Conservation (phyloP, 2,797 vertebrate genomes). For the Hybognathus amarus region DNA sequence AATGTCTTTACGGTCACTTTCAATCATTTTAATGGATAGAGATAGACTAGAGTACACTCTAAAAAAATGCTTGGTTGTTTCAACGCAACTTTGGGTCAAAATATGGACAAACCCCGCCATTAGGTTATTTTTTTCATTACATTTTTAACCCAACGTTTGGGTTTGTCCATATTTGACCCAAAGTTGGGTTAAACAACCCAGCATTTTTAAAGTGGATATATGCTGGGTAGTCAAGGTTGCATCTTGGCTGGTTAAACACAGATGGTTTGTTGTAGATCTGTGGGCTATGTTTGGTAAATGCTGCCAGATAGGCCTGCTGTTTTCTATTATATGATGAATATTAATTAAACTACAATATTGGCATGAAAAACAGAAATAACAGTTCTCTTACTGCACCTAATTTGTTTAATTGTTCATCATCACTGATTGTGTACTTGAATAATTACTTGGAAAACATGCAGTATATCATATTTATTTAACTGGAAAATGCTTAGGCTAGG, state of each 20-base stretch:
- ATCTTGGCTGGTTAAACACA: neutral
- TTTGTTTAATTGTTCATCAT: constrained; percentile 7
- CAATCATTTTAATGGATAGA: too few relatives aligned
- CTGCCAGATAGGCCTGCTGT: neutral
- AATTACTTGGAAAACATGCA: constrained; percentile 1
- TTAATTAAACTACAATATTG: constrained; percentile 22
- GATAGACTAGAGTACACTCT: too few relatives aligned
- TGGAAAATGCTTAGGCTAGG: neutral
- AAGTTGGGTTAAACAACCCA: too few relatives aligned
- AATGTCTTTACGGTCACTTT: too few relatives aligned
- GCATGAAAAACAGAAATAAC: neutral
- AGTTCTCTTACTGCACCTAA: neutral
- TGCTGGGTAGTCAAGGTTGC: neutral
- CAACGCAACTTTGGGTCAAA: too few relatives aligned
- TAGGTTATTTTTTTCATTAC: too few relatives aligned
- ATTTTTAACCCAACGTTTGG: too few relatives aligned
- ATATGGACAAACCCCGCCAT: too few relatives aligned
- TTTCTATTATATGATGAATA: neutral
- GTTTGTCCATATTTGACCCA: too few relatives aligned
- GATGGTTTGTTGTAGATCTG: neutral
- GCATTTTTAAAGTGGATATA: too few relatives aligned
- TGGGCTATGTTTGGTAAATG: neutral
- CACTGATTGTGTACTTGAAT: neutral
- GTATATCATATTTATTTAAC: neutral
- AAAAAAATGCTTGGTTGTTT: too few relatives aligned